These are phyloP conservation scores for Amaurobius ferox DNA, from an alignment of 2,888 invertebrate species.

Conservation along the genomic window DNA sequence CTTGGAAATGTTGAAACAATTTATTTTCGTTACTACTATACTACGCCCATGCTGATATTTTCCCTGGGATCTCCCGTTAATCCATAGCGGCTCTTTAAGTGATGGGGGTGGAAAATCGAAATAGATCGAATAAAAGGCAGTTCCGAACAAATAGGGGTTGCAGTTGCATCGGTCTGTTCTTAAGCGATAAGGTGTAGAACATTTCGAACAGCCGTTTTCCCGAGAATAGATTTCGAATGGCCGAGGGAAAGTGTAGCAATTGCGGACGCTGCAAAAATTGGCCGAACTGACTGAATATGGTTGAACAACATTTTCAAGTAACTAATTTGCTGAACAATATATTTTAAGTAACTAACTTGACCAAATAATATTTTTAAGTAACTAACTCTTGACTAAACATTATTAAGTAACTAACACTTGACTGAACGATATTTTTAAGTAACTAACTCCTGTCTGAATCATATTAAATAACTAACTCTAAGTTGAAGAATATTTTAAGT, in stretches of 20 bases:
- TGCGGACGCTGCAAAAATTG: not conserved
- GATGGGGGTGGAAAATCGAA: constrained; percentile 10
- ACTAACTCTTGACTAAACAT: too few relatives aligned
- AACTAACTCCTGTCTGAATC: too few relatives aligned
- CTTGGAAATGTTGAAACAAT: not conserved
- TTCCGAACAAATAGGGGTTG: constrained; percentile 10
- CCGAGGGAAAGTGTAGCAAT: not conserved
- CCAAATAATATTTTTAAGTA: too few relatives aligned
- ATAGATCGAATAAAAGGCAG: not conserved
- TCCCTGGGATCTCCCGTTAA: not conserved
- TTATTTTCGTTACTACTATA: not conserved
- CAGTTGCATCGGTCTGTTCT: constrained; percentile 5
- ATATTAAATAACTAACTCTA: too few relatives aligned
- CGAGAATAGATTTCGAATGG: not conserved
- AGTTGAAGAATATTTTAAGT: too few relatives aligned
- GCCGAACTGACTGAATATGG: not conserved
- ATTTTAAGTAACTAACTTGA: too few relatives aligned
- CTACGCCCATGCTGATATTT: not conserved
- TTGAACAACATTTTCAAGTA: too few relatives aligned
- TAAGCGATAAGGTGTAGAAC: constrained; percentile 18
- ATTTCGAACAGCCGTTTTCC: constrained; percentile 3
- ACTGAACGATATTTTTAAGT: too few relatives aligned
- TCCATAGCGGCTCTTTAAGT: not conserved
- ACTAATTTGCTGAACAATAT: too few relatives aligned
- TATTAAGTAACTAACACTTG: too few relatives aligned